Percentiles rank a stretch among this genome's conserved stretches.
These are phyloP conservation scores for Balaenoptera acutorostrata DNA, from an alignment of 2,113 vertebrate genomes.

Conservation along the genomic window DNA sequence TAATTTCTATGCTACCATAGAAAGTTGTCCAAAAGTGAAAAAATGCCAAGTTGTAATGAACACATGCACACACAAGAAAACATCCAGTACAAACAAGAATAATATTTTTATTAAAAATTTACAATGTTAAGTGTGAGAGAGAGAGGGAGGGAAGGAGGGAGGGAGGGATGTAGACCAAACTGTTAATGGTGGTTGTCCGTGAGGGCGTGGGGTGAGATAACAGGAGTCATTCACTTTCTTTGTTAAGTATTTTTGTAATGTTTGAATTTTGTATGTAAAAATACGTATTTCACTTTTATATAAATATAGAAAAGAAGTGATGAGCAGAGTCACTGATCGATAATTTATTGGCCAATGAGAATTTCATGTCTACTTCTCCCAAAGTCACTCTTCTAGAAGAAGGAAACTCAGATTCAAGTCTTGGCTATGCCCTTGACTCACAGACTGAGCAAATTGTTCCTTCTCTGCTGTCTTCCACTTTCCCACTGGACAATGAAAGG, in stretches of 20 bases:
- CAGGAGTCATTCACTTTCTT: background rate
- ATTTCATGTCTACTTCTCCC: background rate
- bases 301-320: background rate
- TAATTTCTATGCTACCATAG: background rate
- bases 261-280: conserved; percentile 37
- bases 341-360: background rate
- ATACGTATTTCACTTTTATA: background rate
- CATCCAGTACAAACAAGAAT: background rate
- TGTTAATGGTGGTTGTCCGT: background rate
- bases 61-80: background rate
- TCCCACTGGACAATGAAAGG: background rate
- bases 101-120: conserved; percentile 30
- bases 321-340: background rate
- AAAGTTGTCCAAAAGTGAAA: background rate
- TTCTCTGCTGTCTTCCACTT: background rate
- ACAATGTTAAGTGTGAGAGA: background rate
- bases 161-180: background rate
- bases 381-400: conserved; percentile 3
- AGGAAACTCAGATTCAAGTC: background rate
- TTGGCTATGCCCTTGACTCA: background rate
- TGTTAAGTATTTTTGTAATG: conserved; percentile 10
- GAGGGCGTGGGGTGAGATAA: background rate
- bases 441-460: background rate
- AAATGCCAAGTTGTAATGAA: background rate
- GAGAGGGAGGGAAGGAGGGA: background rate